phyloP scores from a whole-genome alignment of 2,888 invertebrate species.

The Strigamia maritima region DNA sequence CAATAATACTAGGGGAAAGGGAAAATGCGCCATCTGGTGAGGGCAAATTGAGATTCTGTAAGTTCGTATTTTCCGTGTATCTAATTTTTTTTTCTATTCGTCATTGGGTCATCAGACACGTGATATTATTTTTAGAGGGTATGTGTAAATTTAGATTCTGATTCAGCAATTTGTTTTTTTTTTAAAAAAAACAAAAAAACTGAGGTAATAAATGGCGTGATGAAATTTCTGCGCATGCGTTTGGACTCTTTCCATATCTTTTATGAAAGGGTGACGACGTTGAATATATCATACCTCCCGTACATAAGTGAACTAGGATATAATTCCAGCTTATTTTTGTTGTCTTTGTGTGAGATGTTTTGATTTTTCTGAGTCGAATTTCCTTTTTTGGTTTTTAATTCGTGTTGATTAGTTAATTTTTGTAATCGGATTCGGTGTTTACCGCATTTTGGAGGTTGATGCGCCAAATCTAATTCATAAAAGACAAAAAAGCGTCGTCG shows the following conservation, averaged over 20 bases:
- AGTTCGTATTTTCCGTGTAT: neutral
- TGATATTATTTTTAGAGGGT: neutral
- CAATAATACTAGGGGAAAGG: neutral
- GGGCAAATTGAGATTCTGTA: neutral
- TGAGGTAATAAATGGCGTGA: neutral
- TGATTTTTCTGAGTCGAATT: neutral
- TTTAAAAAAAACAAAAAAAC: too few relatives aligned
- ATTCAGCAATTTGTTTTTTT: neutral
- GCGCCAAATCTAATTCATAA: neutral
- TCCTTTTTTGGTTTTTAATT: neutral
- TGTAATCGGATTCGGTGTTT: neutral
- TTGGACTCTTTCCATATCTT: too few relatives aligned
- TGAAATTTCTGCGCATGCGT: neutral
- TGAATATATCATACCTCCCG: too few relatives aligned
- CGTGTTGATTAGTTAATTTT: neutral
- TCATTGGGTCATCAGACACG: neutral
- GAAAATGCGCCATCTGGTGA: neutral
- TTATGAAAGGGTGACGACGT: neutral
- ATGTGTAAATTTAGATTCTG: neutral
- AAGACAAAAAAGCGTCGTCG: neutral
- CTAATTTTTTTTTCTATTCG: neutral
- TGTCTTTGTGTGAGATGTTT: neutral
- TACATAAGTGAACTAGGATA: neutral
- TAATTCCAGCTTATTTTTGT: neutral
- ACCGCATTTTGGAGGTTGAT: neutral